Evolutionary conservation across 2,797 vertebrate species (phyloP).

Genomic region (Meriones psammophilus): DNA sequence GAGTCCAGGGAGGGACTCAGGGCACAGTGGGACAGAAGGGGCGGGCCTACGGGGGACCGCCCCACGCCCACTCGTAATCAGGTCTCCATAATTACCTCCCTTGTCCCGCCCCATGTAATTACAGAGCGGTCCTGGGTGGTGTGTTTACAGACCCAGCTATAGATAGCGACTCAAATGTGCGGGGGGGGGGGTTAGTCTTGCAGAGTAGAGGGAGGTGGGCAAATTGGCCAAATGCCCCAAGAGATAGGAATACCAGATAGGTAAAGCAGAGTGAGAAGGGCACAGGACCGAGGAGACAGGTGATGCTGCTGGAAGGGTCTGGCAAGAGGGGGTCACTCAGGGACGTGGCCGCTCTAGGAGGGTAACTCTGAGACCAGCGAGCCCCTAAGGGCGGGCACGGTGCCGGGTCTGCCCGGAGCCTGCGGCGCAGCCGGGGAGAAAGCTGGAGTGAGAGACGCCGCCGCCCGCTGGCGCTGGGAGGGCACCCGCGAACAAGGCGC

Average conservation of each 20-base stretch:
- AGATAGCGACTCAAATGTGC: conserved; percentile 55
- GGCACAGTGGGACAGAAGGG: conserved; percentile 35
- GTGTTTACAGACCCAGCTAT: conserved; percentile 80
- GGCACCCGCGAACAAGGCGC: conserved; percentile 79
- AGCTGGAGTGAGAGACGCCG: conserved; percentile 60
- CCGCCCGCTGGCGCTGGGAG: conserved; percentile 77
- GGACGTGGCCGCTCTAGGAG: conserved; percentile 62
- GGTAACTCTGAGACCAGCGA: neutral
- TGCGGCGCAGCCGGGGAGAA: conserved; percentile 23
- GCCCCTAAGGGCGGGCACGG: conserved; percentile 60
- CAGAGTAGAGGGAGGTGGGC: neutral
- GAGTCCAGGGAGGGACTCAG: conserved; percentile 38
- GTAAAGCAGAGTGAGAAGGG: neutral
- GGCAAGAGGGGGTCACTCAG: conserved; percentile 53
- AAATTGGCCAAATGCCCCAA: neutral
- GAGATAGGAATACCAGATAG: neutral
- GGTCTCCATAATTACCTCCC: conserved; percentile 74
- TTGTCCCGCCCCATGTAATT: conserved; percentile 73
- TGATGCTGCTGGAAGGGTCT: neutral
- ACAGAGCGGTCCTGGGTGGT: conserved; percentile 61
- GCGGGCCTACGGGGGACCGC: conserved; percentile 23
- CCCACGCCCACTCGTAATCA: conserved; percentile 41
- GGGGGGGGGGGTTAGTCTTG: no score
- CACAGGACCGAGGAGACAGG: neutral
- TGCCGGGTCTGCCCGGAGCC: conserved; percentile 77